phyloP scores from a whole-genome alignment of 2,113 vertebrate genomes.

The Erythrocebus patas region DNA sequence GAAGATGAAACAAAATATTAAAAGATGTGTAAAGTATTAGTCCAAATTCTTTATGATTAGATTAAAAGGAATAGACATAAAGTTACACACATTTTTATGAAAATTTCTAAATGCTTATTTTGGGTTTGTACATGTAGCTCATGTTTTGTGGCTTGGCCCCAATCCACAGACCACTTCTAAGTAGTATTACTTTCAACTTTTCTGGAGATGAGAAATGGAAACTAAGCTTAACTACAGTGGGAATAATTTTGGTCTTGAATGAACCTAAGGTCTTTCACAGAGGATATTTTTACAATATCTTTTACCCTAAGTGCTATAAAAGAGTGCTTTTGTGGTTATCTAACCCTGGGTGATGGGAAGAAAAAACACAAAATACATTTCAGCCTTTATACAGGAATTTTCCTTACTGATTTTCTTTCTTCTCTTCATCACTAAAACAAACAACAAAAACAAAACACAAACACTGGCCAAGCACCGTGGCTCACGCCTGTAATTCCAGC shows the following conservation, averaged over 20 bases:
- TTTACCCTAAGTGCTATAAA: conserved; percentile 34
- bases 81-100: not conserved
- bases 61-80: not conserved
- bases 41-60: not conserved
- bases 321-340: conserved; percentile 30
- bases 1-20: not conserved
- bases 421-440: not conserved
- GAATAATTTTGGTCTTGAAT: conserved; percentile 36
- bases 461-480: rapidly evolving
- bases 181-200: not conserved
- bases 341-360: not conserved
- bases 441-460: not conserved
- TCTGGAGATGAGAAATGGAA: conserved; percentile 32
- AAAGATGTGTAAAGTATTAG: not conserved
- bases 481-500: not conserved
- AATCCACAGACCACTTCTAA: not conserved
- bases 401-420: not conserved
- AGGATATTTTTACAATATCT: conserved; percentile 37
- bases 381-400: not conserved
- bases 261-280: not conserved
- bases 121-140: not conserved
- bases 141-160: not conserved
- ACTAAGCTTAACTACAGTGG: not conserved
- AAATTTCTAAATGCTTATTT: not conserved
- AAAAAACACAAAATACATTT: not conserved